A percentile compares a stretch with the other conserved stretches of the same genome.
phyloP scores from a whole-genome alignment of 2,113 vertebrate genomes.

The Prionailurus viverrinus region DNA sequence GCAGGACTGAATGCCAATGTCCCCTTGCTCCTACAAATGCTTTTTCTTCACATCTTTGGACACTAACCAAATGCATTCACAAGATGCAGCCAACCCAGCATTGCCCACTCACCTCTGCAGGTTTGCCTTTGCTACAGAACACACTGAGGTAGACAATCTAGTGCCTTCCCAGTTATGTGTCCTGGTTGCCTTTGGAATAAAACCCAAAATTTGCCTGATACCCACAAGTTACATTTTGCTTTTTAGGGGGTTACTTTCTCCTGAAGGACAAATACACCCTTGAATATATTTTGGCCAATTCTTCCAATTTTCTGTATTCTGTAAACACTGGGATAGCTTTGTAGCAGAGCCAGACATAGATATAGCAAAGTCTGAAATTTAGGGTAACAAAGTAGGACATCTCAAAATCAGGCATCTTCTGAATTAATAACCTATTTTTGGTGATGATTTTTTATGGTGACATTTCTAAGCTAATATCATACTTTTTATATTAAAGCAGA shows the following conservation, averaged over 20 bases:
- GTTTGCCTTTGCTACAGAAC: neutral
- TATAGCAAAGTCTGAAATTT: constrained; percentile 32
- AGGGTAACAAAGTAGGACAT: constrained; percentile 57
- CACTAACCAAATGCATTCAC: neutral
- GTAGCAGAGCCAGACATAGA: neutral
- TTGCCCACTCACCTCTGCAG: neutral
- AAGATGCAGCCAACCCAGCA: neutral
- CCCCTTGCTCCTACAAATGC: neutral
- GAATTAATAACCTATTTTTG: constrained; percentile 63
- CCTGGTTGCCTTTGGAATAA: constrained; percentile 19
- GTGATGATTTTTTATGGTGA: constrained; percentile 13
- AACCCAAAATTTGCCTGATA: neutral
- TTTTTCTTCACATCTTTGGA: neutral
- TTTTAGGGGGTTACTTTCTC: neutral
- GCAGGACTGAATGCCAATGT: neutral
- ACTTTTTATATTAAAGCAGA: constrained; percentile 46
- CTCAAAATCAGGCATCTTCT: constrained; percentile 54
- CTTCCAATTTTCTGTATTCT: neutral
- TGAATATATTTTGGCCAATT: neutral
- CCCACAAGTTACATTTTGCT: neutral
- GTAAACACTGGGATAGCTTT: neutral
- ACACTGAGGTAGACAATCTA: neutral
- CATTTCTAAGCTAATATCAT: constrained; percentile 20
- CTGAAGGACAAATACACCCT: neutral
- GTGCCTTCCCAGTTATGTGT: neutral